Evolutionary conservation across 2,888 invertebrate species (phyloP).

Genomic region (Lochmaea crataegi): DNA sequence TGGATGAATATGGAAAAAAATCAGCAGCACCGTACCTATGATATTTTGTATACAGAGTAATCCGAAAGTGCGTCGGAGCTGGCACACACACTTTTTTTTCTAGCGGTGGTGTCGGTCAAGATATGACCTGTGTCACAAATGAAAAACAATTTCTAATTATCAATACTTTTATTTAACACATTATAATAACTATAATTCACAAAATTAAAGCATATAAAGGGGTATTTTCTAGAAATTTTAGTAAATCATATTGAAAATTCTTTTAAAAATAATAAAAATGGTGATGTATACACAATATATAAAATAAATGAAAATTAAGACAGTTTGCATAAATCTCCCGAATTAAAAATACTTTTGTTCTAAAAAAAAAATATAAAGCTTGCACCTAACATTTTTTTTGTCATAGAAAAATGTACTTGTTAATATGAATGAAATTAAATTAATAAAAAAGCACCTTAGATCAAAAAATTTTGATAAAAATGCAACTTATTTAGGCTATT

Average conservation of each 20-base stretch:
- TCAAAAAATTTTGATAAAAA: background rate
- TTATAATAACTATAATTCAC: constrained; percentile 52
- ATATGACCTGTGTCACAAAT: background rate
- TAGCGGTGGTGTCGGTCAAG: too few species aligned
- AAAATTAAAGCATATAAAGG: constrained; percentile 53
- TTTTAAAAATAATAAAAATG: constrained; percentile 41
- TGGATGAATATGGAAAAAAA: too few species aligned
- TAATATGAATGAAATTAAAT: background rate
- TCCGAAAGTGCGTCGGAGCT: too few species aligned
- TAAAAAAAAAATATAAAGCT: too few species aligned
- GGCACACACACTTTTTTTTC: too few species aligned
- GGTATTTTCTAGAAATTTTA: constrained; percentile 44
- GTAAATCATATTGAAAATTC: constrained; percentile 42
- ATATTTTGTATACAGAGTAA: too few species aligned
- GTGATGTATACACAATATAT: constrained; percentile 33
- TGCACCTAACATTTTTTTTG: too few species aligned
- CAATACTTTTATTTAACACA: constrained; percentile 52
- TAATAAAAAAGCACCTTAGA: constrained; percentile 3
- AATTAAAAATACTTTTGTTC: background rate
- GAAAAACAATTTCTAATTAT: background rate
- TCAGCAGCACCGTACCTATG: too few species aligned
- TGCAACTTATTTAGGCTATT: background rate
- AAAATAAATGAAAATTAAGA: constrained; percentile 19
- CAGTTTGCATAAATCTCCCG: background rate
- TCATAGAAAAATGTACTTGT: background rate